These are phyloP conservation scores for Crambe crambe DNA, from an alignment of 37 sponge, comb jelly and placozoan genomes.

Conservation along the genomic window DNA sequence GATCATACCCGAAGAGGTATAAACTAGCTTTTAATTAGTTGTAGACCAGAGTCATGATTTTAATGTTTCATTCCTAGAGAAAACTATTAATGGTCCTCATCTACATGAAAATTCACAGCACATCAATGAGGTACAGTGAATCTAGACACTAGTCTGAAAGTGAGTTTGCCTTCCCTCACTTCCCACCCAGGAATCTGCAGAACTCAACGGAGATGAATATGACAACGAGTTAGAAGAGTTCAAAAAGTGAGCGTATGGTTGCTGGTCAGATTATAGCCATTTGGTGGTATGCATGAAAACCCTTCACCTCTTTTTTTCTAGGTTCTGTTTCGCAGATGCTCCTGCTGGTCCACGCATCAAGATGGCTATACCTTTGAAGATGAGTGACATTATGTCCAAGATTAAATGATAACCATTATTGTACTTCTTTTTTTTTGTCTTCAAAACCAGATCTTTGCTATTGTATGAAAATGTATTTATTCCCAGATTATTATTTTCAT, in stretches of 20 bases:
- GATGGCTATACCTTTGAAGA: slow-evolving; percentile 50
- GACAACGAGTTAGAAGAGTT: slow-evolving; percentile 66
- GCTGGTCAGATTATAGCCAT: background rate
- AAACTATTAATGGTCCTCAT: background rate
- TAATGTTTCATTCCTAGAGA: too few species aligned
- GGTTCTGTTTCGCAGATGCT: slow-evolving; percentile 61
- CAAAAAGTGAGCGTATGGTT: slow-evolving; percentile 50
- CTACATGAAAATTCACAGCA: background rate
- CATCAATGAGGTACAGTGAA: too few species aligned
- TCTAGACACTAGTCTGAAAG: too few species aligned
- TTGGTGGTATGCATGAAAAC: background rate
- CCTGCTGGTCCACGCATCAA: slow-evolving; percentile 64
- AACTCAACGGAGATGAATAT: slow-evolving; percentile 38
- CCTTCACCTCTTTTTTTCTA: slow-evolving; percentile 6
- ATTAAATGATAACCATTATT: slow-evolving; percentile 23
- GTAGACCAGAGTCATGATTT: too few species aligned
- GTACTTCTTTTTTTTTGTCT: background rate
- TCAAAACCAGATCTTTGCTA: background rate
- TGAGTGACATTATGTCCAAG: slow-evolving; percentile 59
- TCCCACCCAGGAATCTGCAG: background rate
- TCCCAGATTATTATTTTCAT: background rate
- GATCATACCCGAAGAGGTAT: too few species aligned
- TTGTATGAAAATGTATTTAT: background rate
- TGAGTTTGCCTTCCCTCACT: too few species aligned
- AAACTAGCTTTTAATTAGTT: too few species aligned